A percentile compares a stretch with the other conserved stretches of the same genome.
Conservation (phyloP, 1,140 invertebrate genomes). For the Euschistus heros region DNA sequence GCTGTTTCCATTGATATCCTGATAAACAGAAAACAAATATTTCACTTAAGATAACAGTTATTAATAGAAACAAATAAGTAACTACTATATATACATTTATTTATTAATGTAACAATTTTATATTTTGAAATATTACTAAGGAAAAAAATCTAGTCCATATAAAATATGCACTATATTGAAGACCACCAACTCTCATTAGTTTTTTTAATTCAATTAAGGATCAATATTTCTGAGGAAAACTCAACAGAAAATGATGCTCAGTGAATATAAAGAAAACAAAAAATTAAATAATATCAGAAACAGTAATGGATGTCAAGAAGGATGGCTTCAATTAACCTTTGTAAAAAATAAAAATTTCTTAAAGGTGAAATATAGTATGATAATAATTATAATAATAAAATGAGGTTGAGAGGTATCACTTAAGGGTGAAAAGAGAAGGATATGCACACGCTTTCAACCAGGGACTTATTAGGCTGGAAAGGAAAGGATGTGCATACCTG, state of each 20-base stretch:
- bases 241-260: too few species aligned
- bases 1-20: slow-evolving; percentile 90
- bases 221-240: too few species aligned
- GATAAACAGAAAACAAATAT: slow-evolving; percentile 36
- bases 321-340: slow-evolving; percentile 8
- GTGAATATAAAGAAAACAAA: too few species aligned
- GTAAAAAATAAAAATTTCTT: too few species aligned
- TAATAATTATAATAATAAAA: background rate
- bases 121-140: too few species aligned
- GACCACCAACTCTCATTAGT: slow-evolving; percentile 11
- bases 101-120: too few species aligned
- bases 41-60: background rate
- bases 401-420: background rate
- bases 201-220: too few species aligned
- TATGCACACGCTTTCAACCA: slow-evolving; percentile 19
- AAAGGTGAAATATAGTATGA: background rate
- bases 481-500: slow-evolving; percentile 19
- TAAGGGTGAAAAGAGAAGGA: background rate
- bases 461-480: background rate
- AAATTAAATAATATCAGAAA: too few species aligned
- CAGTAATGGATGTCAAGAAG: background rate
- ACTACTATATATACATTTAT: too few species aligned
- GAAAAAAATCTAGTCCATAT: background rate
- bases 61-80: too few species aligned
- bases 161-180: slow-evolving; percentile 3